Conservation (phyloP, 2,113 vertebrate species). For the Scytalopus superciliaris region DNA sequence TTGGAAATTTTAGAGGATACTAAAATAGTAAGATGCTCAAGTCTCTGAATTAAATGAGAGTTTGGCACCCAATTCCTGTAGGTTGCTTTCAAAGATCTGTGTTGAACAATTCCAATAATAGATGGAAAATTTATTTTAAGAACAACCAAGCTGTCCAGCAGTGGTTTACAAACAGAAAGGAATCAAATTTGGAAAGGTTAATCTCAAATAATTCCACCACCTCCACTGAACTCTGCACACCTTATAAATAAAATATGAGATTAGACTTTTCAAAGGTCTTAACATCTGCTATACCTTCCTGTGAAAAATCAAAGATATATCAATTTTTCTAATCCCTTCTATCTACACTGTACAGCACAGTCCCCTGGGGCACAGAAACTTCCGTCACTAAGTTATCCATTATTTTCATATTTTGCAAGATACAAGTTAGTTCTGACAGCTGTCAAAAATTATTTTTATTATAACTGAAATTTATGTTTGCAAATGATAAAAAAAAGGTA, state of each 20-base stretch:
- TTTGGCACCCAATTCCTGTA: background rate
- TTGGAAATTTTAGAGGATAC: background rate
- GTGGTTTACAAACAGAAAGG: background rate
- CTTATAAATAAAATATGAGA: background rate
- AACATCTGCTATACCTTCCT: background rate
- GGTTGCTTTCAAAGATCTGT: background rate
- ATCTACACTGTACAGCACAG: background rate
- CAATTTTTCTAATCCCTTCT: background rate
- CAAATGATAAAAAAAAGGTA: background rate
- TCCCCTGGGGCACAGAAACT: background rate
- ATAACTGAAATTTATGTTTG: background rate
- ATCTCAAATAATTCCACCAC: background rate
- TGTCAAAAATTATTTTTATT: background rate
- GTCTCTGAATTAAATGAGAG: background rate
- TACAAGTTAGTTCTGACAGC: background rate
- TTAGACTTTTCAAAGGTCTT: background rate
- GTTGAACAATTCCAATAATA: background rate
- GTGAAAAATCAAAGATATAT: background rate
- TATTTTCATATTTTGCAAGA: constrained; percentile 17
- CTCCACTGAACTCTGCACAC: background rate
- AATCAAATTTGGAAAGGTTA: background rate
- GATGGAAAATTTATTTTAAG: too few relatives aligned
- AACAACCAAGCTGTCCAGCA: background rate
- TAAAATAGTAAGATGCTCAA: background rate
- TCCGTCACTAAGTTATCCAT: background rate